Percentiles rank a stretch among this genome's conserved stretches.
Conservation (phyloP, 37 sponge, comb jelly and placozoan species). For the Dysidea cf. avara region DNA sequence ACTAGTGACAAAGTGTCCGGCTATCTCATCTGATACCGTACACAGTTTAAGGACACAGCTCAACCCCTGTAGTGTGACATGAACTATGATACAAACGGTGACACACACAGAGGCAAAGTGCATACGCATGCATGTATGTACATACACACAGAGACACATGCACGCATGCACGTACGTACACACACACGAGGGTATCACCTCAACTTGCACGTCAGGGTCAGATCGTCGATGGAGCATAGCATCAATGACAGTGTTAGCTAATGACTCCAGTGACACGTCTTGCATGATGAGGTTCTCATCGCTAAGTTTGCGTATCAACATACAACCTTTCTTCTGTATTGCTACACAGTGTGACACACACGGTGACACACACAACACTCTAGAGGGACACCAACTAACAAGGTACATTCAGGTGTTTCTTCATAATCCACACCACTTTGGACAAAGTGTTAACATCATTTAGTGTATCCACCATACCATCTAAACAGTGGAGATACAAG, state of each 20-base stretch:
- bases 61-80: slow-evolving; percentile 18
- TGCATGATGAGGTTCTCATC: too few relatives aligned
- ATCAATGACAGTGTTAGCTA: slow-evolving; percentile 24
- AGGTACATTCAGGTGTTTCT: slow-evolving; percentile 10
- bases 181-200: slow-evolving; percentile 12
- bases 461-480: slow-evolving; percentile 2
- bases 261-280: slow-evolving; percentile 4
- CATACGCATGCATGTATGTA: not conserved
- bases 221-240: slow-evolving; percentile 16
- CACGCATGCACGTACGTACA: not conserved
- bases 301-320: slow-evolving; percentile 31
- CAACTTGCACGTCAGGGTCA: slow-evolving; percentile 23
- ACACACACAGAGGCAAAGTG: not conserved
- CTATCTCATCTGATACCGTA: slow-evolving; percentile 22
- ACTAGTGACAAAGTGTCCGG: slow-evolving; percentile 29
- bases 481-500: not conserved
- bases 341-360: slow-evolving; percentile 1
- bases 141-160: not conserved
- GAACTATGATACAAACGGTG: not conserved
- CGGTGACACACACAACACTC: not conserved
- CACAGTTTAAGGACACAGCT: slow-evolving; percentile 29
- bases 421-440: slow-evolving; percentile 22
- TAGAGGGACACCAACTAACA: not conserved
- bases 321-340: slow-evolving; percentile 48
- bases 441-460: slow-evolving; percentile 25